Percentiles rank a stretch among this genome's conserved stretches.
Conservation (phyloP, 2,888 invertebrate species). For the Phalera bucephala region DNA sequence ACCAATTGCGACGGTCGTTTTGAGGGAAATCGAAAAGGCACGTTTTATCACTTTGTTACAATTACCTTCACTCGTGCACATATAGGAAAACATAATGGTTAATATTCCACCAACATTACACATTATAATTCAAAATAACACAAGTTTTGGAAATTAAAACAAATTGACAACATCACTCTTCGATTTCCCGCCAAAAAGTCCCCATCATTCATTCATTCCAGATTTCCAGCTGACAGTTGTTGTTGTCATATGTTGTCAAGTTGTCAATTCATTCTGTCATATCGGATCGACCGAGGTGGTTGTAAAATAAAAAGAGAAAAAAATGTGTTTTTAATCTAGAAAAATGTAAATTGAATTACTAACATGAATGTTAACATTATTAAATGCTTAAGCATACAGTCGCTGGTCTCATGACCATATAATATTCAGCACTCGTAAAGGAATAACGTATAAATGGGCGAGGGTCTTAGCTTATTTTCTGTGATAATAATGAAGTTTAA, state of each 20-base stretch:
- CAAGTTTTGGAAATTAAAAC: too few relatives aligned
- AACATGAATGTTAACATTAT: constrained; percentile 59
- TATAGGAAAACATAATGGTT: too few relatives aligned
- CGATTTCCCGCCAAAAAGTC: too few relatives aligned
- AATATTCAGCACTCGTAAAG: constrained; percentile 44
- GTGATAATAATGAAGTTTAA: constrained; percentile 80
- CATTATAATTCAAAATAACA: too few relatives aligned
- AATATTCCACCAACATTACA: too few relatives aligned
- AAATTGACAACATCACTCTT: too few relatives aligned
- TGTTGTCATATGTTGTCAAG: constrained; percentile 2
- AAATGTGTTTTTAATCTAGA: constrained; percentile 37
- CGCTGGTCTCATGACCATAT: constrained; percentile 70
- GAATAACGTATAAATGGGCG: constrained; percentile 66
- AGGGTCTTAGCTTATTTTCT: constrained; percentile 78
- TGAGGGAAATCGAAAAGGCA: too few relatives aligned
- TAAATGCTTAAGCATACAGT: constrained; percentile 48
- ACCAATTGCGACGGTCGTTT: too few relatives aligned
- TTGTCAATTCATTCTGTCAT: constrained; percentile 44
- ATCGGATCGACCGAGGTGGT: constrained; percentile 48
- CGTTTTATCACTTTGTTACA: too few relatives aligned
- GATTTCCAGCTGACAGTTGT: too few relatives aligned
- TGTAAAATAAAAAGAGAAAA: constrained; percentile 25
- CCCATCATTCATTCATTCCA: too few relatives aligned
- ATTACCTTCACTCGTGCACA: too few relatives aligned
- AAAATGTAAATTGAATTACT: constrained; percentile 64